Conservation (phyloP, 1,140 invertebrate species). For the Bombus waltoni region DNA sequence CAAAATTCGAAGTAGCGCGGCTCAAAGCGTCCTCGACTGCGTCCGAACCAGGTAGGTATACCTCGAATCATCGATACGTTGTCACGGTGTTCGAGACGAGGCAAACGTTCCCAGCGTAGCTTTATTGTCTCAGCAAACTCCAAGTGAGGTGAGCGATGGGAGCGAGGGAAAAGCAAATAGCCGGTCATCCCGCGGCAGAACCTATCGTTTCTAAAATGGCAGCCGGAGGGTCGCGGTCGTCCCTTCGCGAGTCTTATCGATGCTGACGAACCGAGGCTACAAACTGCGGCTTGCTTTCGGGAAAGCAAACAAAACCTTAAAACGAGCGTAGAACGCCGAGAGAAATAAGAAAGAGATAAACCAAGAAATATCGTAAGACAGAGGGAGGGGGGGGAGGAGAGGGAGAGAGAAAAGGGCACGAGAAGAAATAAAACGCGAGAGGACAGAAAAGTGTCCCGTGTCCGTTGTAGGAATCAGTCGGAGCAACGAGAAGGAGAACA, state of each 20-base stretch:
- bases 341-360: conserved; percentile 47
- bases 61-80: conserved; percentile 10
- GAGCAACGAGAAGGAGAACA: neutral
- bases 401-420: neutral
- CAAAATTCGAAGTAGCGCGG: neutral
- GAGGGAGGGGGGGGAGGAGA: rapidly evolving
- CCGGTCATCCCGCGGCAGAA: conserved; percentile 27
- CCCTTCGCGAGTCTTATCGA: conserved; percentile 52
- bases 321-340: neutral
- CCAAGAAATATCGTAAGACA: neutral
- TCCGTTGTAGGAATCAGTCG: conserved; percentile 13
- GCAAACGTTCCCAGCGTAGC: conserved; percentile 21
- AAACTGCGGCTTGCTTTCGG: conserved; percentile 51
- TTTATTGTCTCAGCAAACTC: conserved; percentile 37
- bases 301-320: conserved; percentile 57
- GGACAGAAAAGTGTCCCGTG: conserved; percentile 56
- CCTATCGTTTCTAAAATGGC: conserved; percentile 60
- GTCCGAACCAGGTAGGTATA: neutral
- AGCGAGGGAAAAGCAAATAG: conserved; percentile 48
- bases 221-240: conserved; percentile 1
- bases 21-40: neutral
- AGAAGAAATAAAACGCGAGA: conserved; percentile 59
- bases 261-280: conserved; percentile 1
- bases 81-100: conserved; percentile 5
- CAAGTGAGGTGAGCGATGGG: neutral